Percentiles rank a stretch among this genome's conserved stretches.
Evolutionary conservation across 2,113 vertebrate species (phyloP).

Genomic region (Scortum barcoo): DNA sequence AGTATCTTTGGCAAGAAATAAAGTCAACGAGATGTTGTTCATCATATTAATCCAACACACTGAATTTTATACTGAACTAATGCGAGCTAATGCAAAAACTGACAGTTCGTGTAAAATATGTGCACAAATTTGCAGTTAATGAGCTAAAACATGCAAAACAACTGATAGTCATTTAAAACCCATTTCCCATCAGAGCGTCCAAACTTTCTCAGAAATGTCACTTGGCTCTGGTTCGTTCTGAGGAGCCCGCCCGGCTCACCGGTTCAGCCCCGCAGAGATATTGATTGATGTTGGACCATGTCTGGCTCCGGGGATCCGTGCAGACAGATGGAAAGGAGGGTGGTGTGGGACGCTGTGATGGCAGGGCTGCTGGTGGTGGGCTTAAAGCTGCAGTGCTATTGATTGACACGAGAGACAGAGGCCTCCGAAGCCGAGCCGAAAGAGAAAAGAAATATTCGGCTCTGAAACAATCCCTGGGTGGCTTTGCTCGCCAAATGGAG

Average conservation of each 20-base stretch:
- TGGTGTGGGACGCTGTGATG: constrained; percentile 43
- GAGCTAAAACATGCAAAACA: constrained; percentile 33
- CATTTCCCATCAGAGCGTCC: constrained; percentile 25
- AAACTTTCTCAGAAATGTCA: constrained; percentile 41
- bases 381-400: constrained; percentile 63
- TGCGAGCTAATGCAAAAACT: neutral
- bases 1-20: neutral
- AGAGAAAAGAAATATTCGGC: constrained; percentile 7
- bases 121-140: constrained; percentile 29
- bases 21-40: neutral
- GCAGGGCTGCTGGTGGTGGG: constrained; percentile 48
- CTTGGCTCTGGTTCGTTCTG: constrained; percentile 12
- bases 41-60: no score
- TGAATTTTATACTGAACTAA: neutral
- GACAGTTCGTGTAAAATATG: neutral
- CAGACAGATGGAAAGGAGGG: constrained; percentile 60
- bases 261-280: constrained; percentile 53
- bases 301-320: constrained; percentile 59
- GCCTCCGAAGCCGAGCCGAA: constrained; percentile 12
- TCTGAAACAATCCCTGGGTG: constrained; percentile 7
- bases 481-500: constrained; percentile 25
- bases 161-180: neutral
- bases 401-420: constrained; percentile 67
- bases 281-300: constrained; percentile 58
- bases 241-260: neutral